Conservation (phyloP, 2,113 vertebrate species). For the Oxygymnocypris stewartii region DNA sequence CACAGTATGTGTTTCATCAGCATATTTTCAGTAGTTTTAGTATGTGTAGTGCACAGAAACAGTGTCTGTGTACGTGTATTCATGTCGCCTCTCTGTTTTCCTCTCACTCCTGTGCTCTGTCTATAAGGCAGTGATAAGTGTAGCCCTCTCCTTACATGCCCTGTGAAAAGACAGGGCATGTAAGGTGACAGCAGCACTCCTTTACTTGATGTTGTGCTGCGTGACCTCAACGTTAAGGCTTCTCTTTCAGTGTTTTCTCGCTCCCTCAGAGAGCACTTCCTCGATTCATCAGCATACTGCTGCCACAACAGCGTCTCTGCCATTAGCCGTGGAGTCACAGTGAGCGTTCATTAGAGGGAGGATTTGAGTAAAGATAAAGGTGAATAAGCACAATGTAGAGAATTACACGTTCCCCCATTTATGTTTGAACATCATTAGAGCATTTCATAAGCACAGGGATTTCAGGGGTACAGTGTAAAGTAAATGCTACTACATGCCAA, state of each 20-base stretch:
- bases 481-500: not conserved
- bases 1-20: not conserved
- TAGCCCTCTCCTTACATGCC: not conserved
- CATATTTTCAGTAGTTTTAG: not conserved
- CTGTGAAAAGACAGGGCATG: not conserved
- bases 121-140: not conserved
- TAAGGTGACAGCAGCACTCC: not conserved
- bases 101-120: not conserved
- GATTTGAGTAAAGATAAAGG: slow-evolving; percentile 33
- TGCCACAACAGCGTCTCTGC: not conserved
- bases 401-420: not conserved
- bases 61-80: not conserved
- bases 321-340: not conserved
- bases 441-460: not conserved
- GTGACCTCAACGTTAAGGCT: not conserved
- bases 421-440: not conserved
- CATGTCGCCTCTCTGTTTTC: not conserved
- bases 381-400: not conserved
- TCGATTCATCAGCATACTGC: slow-evolving; percentile 7
- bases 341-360: slow-evolving; percentile 21
- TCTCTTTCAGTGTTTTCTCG: not conserved
- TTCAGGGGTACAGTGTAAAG: not conserved
- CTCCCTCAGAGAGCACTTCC: not conserved
- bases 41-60: not conserved
- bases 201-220: not conserved